Conservation (phyloP, 2,888 invertebrate genomes). For the Volucella inflata region DNA sequence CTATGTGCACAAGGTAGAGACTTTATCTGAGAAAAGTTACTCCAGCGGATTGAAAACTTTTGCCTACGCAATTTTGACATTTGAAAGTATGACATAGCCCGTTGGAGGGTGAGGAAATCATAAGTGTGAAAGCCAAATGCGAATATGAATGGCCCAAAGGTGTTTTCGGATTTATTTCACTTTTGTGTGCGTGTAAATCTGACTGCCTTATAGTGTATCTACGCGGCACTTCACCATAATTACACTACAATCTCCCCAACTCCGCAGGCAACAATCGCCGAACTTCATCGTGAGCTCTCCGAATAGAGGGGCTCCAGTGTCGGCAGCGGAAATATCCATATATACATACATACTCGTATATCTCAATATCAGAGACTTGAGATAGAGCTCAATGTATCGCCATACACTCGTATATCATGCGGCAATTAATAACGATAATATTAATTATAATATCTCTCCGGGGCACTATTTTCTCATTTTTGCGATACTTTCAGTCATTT, state of each 20-base stretch:
- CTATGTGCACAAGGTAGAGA: not conserved
- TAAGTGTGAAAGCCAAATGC: conserved; percentile 67
- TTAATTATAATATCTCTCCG: conserved; percentile 73
- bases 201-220: conserved; percentile 9
- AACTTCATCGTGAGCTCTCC: conserved; percentile 38
- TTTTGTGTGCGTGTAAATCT: not conserved
- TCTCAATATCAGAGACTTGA: not conserved
- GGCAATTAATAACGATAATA: conserved; percentile 75
- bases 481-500: conserved; percentile 52
- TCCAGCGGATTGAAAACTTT: conserved; percentile 32
- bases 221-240: conserved; percentile 41
- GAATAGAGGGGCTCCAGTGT: not conserved
- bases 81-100: not conserved
- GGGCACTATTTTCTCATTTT: conserved; percentile 63
- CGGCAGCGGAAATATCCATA: not conserved
- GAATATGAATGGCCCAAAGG: conserved; percentile 65
- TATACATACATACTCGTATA: no score
- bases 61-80: conserved; percentile 1
- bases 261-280: conserved; percentile 59
- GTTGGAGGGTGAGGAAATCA: not conserved
- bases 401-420: conserved; percentile 50
- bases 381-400: conserved; percentile 4
- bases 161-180: conserved; percentile 70
- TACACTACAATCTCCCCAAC: conserved; percentile 50
- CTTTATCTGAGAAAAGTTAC: not conserved